A percentile compares a stretch with the other conserved stretches of the same genome.
These are phyloP conservation scores for Zaprionus bogoriensis DNA, from an alignment of 2,888 invertebrate species.

Conservation along the genomic window DNA sequence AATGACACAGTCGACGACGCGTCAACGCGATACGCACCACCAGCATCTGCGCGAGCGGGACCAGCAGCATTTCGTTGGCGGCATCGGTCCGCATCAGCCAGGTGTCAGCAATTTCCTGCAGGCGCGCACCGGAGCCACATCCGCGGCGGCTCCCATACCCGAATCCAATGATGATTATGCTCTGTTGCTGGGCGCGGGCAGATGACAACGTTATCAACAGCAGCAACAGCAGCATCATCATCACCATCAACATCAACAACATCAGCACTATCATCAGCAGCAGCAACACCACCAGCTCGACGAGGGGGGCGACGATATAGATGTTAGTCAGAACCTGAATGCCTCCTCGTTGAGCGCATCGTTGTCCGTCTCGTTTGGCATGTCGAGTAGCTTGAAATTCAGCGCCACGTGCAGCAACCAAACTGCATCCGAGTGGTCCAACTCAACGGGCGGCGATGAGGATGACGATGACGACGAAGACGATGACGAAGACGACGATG, in stretches of 20 bases:
- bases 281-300: constrained; percentile 43
- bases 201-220: constrained; percentile 78
- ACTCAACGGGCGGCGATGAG: constrained; percentile 69
- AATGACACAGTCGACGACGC: constrained; percentile 52
- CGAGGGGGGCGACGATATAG: constrained; percentile 62
- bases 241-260: constrained; percentile 61
- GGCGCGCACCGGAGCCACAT: constrained; percentile 58
- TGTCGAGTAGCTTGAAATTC: constrained; percentile 79
- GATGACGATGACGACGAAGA: constrained; percentile 48
- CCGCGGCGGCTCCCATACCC: constrained; percentile 72
- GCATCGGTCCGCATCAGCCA: constrained; percentile 56
- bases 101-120: constrained; percentile 71
- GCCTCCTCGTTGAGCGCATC: constrained; percentile 75
- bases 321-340: constrained; percentile 74
- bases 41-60: constrained; percentile 66
- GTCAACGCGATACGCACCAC: constrained; percentile 62
- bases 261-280: constrained; percentile 44
- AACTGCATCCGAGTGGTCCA: constrained; percentile 77
- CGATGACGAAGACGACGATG: constrained; percentile 36
- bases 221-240: constrained; percentile 50
- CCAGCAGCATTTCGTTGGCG: constrained; percentile 55
- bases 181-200: constrained; percentile 73
- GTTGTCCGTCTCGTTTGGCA: constrained; percentile 74
- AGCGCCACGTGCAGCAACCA: constrained; percentile 74
- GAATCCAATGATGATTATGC: constrained; percentile 79